Evolutionary conservation across 2,113 vertebrate genomes (phyloP), one percentile per base, ranked within the genome.

Genomic region (Scartelaos histophorus): DNA sequence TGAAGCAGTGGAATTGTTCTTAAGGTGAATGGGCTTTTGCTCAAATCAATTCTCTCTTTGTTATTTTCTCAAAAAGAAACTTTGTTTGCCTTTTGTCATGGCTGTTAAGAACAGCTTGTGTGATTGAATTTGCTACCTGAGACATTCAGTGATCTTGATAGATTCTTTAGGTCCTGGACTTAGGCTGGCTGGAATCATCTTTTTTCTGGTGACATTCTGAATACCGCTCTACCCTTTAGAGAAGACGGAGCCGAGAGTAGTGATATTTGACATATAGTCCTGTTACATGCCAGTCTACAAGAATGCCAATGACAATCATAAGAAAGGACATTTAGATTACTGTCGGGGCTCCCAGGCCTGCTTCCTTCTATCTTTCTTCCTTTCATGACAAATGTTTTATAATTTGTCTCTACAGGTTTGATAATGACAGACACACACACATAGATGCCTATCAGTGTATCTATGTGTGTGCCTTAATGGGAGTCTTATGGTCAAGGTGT

Each of bases 221-320:
- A 90, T 85, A 74, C 86, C 79, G 80, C 79, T 83, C 77, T 91
- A 85, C 81, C 87, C 85, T 87, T 90, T 83, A 75, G 82, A 79
- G 69, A 74, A 81, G 81, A 78, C 71, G 80, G 75, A 89, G 86
- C 70, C n/a, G 21, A 77, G 80, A 87, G 66, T 79, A 74, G 76
- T 81, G 73, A 85, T 85, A 75, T 82, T 84, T 88, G 87, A 85
- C 88, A 78, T 85, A 83, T 89, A 83, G 75, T 71, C 70, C 79
- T 80, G 73, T 82, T 78, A 87, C 79, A 87, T 86, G 85, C 76
- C 90, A 86, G 82, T 91, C 89, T 88, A 82, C 87, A 85, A 86
- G 86, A 89, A 88, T 87, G 85, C 82, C 90, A 88, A 82, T 89
- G 87, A 92, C 90, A 93, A 89, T 90, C 86, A 91, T 82, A 82